Evolutionary conservation across 2,797 vertebrate genomes (phyloP).

Genomic region (Loriculus beryllinus): DNA sequence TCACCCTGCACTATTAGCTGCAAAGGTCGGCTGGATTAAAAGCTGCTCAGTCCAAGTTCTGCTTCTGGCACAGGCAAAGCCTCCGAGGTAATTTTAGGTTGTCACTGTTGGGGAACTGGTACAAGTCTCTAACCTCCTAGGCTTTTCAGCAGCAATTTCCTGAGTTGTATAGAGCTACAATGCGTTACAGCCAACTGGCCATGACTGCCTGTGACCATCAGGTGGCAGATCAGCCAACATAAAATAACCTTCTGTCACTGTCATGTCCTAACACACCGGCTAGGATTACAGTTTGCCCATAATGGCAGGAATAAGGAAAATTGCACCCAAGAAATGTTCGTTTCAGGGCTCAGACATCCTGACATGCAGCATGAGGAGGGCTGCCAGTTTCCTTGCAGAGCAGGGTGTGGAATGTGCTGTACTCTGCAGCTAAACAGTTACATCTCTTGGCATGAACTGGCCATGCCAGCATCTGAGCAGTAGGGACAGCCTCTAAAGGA

Average conservation of each 20-base stretch:
- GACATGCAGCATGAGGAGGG: neutral
- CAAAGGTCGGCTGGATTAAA: neutral
- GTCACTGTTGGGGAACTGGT: neutral
- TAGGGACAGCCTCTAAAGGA: neutral
- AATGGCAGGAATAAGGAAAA: neutral
- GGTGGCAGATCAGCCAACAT: neutral
- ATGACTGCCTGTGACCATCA: neutral
- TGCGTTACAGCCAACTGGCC: neutral
- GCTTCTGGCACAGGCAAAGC: neutral
- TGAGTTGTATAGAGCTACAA: fast-evolving
- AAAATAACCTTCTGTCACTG: neutral
- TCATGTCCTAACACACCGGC: neutral
- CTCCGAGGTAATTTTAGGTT: neutral
- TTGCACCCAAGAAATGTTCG: neutral
- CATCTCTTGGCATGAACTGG: neutral
- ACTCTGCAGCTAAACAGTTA: neutral
- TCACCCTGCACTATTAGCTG: neutral
- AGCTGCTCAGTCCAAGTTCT: neutral
- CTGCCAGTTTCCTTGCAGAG: neutral
- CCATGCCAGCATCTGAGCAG: neutral
- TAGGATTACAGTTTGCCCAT: fast-evolving
- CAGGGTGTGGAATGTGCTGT: neutral
- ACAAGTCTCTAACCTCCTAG: neutral
- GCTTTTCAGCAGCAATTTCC: neutral
- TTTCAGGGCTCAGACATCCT: neutral